A percentile compares a stretch with the other conserved stretches of the same genome.
phyloP scores from a whole-genome alignment of 2,888 invertebrate species.

The Ecliptopera silaceata region DNA sequence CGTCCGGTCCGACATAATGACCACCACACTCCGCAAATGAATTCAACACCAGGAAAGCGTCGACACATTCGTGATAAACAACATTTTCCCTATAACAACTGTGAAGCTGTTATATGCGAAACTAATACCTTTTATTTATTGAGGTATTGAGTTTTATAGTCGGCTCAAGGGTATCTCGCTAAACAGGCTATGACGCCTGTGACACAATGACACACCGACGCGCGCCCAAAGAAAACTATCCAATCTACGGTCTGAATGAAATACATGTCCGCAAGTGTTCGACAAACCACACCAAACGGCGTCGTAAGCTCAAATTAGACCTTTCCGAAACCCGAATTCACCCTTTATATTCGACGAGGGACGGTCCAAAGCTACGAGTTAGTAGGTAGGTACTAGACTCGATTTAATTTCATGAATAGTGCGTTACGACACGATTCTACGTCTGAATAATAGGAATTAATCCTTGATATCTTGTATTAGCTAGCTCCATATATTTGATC shows the following conservation, averaged over 20 bases:
- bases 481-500: no score
- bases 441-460: no score
- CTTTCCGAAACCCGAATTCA: conserved; percentile 23
- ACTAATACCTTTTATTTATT: conserved; percentile 11
- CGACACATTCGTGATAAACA: conserved; percentile 33
- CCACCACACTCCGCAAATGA: conserved; percentile 43
- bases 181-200: no score
- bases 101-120: conserved; percentile 1
- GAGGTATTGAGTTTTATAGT: background rate
- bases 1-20: conserved; percentile 31
- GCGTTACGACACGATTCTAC: conserved; percentile 17
- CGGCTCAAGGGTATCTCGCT: background rate
- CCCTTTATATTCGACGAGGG: conserved; percentile 24
- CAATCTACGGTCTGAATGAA: no score
- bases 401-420: conserved; percentile 26
- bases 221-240: no score
- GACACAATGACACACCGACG: no score
- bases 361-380: conserved; percentile 26
- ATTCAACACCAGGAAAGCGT: conserved; percentile 49
- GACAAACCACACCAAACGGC: conserved; percentile 9
- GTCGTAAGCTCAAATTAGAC: conserved; percentile 29
- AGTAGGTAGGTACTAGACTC: conserved; percentile 19
- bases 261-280: background rate
- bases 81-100: conserved; percentile 46
- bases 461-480: no score